A percentile compares a stretch with the other conserved stretches of the same genome.
Conservation (phyloP, 2,888 invertebrate species). For the Malachius bipustulatus region DNA sequence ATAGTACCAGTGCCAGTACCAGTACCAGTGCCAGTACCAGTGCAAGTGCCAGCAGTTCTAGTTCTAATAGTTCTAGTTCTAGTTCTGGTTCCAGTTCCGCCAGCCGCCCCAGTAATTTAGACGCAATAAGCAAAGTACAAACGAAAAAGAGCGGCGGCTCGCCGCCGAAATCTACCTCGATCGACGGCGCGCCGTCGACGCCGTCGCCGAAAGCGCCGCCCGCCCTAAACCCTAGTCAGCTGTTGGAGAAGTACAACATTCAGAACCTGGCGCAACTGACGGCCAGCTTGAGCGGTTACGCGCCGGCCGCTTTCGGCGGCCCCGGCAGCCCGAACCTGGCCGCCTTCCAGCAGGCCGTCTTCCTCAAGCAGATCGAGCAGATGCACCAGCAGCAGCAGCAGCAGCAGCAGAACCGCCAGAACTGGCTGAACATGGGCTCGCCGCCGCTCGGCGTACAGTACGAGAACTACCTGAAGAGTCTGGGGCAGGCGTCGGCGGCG, state of each 20-base stretch:
- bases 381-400: slow-evolving; percentile 35
- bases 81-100: too few species aligned
- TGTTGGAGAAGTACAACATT: slow-evolving; percentile 35
- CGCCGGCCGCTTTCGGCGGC: slow-evolving; percentile 10
- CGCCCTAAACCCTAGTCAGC: slow-evolving; percentile 22
- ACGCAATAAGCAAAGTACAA: too few species aligned
- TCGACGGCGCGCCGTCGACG: not conserved
- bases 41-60: too few species aligned
- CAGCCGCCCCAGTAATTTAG: too few species aligned
- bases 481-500: too few species aligned
- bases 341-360: slow-evolving; percentile 34
- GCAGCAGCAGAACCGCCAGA: slow-evolving; percentile 33
- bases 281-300: slow-evolving; percentile 33
- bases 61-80: too few species aligned
- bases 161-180: slow-evolving; percentile 2
- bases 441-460: slow-evolving; percentile 31
- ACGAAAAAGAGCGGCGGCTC: too few species aligned
- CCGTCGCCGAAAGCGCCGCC: not conserved
- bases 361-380: slow-evolving; percentile 33
- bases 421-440: slow-evolving; percentile 31
- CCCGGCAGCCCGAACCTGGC: slow-evolving; percentile 21
- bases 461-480: slow-evolving; percentile 34
- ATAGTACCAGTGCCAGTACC: too few species aligned
- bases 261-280: slow-evolving; percentile 35
- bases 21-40: too few species aligned